These are phyloP conservation scores for Archegozetes longisetosus DNA, from an alignment of 1,140 invertebrate genomes.

Conservation along the genomic window DNA sequence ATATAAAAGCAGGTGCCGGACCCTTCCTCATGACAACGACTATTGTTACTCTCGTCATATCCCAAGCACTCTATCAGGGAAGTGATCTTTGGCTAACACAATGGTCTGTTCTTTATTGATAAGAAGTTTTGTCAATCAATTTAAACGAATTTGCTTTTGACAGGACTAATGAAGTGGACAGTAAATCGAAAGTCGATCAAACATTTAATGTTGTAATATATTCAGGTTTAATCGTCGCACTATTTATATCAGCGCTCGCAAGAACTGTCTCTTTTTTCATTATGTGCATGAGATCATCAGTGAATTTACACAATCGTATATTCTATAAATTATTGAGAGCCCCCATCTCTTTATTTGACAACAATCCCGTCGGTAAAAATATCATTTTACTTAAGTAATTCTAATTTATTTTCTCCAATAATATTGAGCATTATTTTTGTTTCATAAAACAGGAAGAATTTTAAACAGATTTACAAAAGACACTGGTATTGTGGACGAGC, in stretches of 20 bases:
- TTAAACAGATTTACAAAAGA: constrained; percentile 23
- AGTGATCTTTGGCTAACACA: constrained; percentile 21
- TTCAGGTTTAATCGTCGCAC: constrained; percentile 26
- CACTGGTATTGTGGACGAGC: constrained; percentile 22
- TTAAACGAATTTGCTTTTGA: not conserved
- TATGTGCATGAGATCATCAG: constrained; percentile 60
- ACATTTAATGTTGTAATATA: constrained; percentile 23
- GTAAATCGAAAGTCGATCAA: not conserved
- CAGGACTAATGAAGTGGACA: not conserved
- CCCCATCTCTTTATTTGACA: constrained; percentile 75
- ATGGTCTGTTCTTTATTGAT: constrained; percentile 14
- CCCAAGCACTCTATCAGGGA: constrained; percentile 21
- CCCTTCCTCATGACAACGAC: constrained; percentile 10
- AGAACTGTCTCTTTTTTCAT: constrained; percentile 54
- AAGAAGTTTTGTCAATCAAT: not conserved
- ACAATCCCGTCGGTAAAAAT: constrained; percentile 49
- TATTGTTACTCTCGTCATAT: constrained; percentile 15
- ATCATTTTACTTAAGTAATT: no score
- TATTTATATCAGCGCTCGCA: constrained; percentile 30
- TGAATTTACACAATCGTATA: constrained; percentile 63
- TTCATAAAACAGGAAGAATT: constrained; percentile 33
- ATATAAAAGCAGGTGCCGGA: constrained; percentile 1
- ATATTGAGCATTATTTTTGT: no score
- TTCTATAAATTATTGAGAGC: constrained; percentile 59
- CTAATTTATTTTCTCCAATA: no score